Evolutionary conservation across 2,113 vertebrate species (phyloP), one percentile per base, ranked within the genome.

Genomic region (Crotophaga sulcirostris): DNA sequence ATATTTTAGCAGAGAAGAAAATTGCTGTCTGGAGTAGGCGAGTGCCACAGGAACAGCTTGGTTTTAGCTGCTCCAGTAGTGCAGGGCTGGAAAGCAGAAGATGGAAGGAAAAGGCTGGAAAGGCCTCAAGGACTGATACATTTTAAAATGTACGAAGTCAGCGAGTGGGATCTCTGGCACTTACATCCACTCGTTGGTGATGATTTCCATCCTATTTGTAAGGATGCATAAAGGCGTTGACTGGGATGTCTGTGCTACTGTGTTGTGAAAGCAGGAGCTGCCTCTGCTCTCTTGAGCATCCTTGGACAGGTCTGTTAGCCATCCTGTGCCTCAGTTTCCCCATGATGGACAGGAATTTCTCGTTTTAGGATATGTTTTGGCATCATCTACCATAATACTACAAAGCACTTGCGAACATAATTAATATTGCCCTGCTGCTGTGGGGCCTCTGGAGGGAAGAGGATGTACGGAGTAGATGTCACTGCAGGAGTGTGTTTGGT

Each of bases 31-130:
- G 74, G 56, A 79, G 72, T 60, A 68, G 68, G 45, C 29, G 45
- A 90, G 38, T 67, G 72, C 54, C 4, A 25, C 49, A 52, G 75
- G 75, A 96, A 68, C 90, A 93, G 95, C 83, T 96, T 95, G 93
- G 72, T 21, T 86, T 96, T 95, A 84, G 59, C 72, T 0, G 28
- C 80, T 95, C n/a, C 59, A 93, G 55, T 92, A 90, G 70, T 34
- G 45, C 79, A 36, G 59, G 45, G 5, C 34, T 81, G 73, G 51
- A 70, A 92, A 76, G 79, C 36, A 66, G 55, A 34, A 64, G n/a
- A 85, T 24, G n/a, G 78, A 83, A 69, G 59, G 49, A 83, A 83
- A 69, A 90, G 51, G 17, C 49, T 91, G 63, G 49, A 90, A 91
- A 85, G 55, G n/a, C 68, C 85, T 93, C 64, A 74, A 90, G 76